These are phyloP conservation scores for Menidia beryllina DNA, from an alignment of 2,113 vertebrate species.

Conservation along the genomic window DNA sequence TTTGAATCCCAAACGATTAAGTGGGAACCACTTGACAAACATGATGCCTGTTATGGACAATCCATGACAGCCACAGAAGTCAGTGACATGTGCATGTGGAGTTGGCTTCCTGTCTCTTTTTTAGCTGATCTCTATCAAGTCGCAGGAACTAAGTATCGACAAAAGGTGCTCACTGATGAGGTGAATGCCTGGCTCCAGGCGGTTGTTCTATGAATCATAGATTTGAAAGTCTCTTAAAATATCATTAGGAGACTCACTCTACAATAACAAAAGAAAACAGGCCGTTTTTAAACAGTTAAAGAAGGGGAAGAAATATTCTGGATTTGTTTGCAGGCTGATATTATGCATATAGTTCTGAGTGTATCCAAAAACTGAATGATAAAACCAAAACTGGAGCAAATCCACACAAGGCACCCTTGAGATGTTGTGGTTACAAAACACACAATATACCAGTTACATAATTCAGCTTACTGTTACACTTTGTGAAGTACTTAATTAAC, in stretches of 20 bases:
- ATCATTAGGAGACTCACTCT: background rate
- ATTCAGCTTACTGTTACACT: background rate
- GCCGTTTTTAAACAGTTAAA: background rate
- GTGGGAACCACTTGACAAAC: no score
- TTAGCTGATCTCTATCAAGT: no score
- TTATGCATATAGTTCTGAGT: background rate
- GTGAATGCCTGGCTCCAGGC: no score
- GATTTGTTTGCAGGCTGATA: background rate
- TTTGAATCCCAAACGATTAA: no score
- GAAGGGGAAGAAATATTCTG: background rate
- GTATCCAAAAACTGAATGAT: background rate
- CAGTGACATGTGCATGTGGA: no score
- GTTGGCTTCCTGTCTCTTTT: no score
- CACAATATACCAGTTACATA: background rate
- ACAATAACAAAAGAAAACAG: background rate
- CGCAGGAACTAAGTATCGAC: no score
- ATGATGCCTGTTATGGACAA: no score
- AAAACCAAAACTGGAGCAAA: background rate
- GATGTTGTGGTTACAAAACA: background rate
- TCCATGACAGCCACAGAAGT: no score
- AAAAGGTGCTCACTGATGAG: no score
- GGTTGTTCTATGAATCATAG: background rate
- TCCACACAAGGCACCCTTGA: background rate
- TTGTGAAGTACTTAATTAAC: background rate
- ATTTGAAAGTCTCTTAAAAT: background rate